Conservation (phyloP, 2,113 vertebrate species). For the Emydocephalus ijimae region DNA sequence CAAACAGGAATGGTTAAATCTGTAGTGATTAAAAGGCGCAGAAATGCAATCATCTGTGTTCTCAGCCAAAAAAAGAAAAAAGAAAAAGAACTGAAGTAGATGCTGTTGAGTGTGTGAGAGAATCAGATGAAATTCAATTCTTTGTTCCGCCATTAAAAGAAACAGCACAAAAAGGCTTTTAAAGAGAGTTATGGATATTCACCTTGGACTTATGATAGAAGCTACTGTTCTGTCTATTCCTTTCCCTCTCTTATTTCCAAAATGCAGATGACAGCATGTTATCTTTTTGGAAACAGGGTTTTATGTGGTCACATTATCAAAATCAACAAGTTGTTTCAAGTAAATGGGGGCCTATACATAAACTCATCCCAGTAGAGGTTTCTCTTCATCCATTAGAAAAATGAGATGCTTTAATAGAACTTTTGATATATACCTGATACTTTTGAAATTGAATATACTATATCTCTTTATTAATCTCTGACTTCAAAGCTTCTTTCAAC, state of each 20-base stretch:
- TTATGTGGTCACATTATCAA: neutral
- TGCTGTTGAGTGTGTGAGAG: neutral
- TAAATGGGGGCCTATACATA: neutral
- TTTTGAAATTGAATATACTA: conserved; percentile 9
- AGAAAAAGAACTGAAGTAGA: neutral
- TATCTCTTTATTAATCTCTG: neutral
- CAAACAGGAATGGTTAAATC: conserved; percentile 18
- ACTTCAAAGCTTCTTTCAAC: conserved; percentile 5
- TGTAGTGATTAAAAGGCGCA: neutral
- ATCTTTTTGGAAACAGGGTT: neutral
- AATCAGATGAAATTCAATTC: neutral
- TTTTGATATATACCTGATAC: neutral
- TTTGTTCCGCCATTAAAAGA: neutral
- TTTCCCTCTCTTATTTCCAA: neutral
- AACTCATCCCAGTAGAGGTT: conserved; percentile 19
- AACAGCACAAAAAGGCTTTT: conserved; percentile 1
- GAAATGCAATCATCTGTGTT: neutral
- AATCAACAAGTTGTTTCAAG: neutral
- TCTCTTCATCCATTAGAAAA: neutral
- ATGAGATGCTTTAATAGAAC: conserved; percentile 11
- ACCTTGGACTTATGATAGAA: conserved; percentile 1
- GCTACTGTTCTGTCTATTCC: neutral
- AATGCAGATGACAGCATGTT: neutral
- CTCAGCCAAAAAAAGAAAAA: neutral
- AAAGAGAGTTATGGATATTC: conserved; percentile 7